Conservation (phyloP, 2,113 vertebrate genomes). For the Crotophaga sulcirostris region DNA sequence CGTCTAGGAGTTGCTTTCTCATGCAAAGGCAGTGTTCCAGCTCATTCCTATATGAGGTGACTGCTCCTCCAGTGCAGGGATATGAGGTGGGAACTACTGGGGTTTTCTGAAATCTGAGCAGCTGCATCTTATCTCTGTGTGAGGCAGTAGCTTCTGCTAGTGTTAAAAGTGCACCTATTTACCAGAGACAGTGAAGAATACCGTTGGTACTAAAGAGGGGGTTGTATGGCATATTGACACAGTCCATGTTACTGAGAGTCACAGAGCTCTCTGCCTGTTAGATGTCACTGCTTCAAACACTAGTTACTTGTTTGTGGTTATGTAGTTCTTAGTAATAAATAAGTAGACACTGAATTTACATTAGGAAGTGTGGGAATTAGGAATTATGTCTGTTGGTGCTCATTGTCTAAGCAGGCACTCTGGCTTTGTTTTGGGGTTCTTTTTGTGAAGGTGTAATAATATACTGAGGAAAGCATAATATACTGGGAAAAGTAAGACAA, state of each 20-base stretch:
- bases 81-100: not conserved
- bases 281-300: not conserved
- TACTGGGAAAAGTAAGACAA: not conserved
- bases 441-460: not conserved
- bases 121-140: not conserved
- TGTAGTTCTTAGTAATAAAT: not conserved
- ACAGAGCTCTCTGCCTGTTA: not conserved
- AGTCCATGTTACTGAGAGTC: not conserved
- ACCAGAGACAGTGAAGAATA: not conserved
- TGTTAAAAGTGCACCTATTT: not conserved
- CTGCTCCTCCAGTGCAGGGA: not conserved
- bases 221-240: rapidly evolving
- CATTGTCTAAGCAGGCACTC: not conserved
- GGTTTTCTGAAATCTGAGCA: not conserved
- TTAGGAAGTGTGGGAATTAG: not conserved
- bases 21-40: not conserved
- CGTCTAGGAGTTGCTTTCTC: not conserved
- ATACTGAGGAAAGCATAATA: not conserved
- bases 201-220: not conserved
- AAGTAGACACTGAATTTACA: not conserved
- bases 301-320: not conserved
- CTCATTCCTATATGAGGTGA: rapidly evolving
- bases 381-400: not conserved
- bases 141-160: not conserved
- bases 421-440: not conserved